These are phyloP conservation scores for Anas flavirostris DNA, from an alignment of 2,797 vertebrate genomes.

Conservation along the genomic window DNA sequence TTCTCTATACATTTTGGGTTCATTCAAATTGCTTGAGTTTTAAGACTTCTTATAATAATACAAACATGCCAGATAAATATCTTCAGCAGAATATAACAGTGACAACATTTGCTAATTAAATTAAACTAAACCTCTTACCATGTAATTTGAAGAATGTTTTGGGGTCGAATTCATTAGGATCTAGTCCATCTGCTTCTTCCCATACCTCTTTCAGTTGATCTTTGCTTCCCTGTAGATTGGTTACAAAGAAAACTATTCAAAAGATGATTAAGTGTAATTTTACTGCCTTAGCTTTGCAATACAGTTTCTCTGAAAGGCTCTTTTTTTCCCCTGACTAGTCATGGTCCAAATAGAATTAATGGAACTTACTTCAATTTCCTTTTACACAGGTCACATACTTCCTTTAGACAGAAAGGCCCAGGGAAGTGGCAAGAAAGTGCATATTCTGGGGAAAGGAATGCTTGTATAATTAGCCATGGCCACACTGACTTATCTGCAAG, in stretches of 20 bases:
- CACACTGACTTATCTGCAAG: not conserved
- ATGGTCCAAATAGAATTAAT: not conserved
- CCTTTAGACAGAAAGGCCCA: not conserved
- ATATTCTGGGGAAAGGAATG: not conserved
- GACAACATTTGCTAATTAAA: not conserved
- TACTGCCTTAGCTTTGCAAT: not conserved
- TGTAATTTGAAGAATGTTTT: conserved; percentile 99
- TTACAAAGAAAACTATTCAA: conserved; percentile 53
- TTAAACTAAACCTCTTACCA: conserved; percentile 80
- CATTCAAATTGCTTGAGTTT: not conserved
- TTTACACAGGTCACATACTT: not conserved
- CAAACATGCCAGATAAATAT: not conserved
- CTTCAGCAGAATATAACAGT: not conserved
- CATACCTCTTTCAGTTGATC: conserved; percentile 98
- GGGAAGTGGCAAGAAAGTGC: not conserved
- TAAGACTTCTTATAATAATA: not conserved
- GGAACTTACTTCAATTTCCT: not conserved
- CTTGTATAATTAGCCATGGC: not conserved
- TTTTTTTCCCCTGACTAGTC: not conserved
- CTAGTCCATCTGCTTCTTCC: conserved; percentile 96
- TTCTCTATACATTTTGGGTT: not conserved
- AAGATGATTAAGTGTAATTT: not conserved
- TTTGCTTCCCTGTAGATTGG: conserved; percentile 90
- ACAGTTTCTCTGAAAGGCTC: not conserved
- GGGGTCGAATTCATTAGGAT: conserved; percentile 96